Conservation (phyloP, 92 coral and sea anemone species). For the Chrysogorgia sp. region DNA sequence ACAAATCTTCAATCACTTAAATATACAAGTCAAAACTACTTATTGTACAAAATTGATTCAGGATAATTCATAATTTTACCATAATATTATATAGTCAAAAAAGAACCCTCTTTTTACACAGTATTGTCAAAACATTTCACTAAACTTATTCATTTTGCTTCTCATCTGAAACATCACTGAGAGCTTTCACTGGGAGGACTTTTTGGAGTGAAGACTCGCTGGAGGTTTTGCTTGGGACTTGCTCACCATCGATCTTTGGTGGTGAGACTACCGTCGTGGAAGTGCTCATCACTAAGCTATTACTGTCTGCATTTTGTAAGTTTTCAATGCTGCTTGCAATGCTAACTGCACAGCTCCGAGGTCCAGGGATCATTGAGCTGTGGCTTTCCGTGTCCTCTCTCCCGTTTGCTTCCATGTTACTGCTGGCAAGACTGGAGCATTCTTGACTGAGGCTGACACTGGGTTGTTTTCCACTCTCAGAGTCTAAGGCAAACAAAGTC, state of each 20-base stretch:
- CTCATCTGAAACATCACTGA: background rate
- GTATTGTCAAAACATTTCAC: too few relatives aligned
- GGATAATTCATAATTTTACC: too few relatives aligned
- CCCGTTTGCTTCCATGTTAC: constrained; percentile 74
- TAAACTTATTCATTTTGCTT: constrained; percentile 2
- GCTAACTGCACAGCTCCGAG: constrained; percentile 96
- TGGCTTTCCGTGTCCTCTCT: constrained; percentile 84
- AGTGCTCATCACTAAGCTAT: background rate
- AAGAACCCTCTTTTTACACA: too few relatives aligned
- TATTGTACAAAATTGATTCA: background rate
- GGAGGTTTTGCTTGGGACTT: background rate
- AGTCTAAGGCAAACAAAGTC: constrained; percentile 49
- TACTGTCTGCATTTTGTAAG: constrained; percentile 61
- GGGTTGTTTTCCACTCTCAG: constrained; percentile 92
- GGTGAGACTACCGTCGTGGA: constrained; percentile 14
- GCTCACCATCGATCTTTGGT: background rate
- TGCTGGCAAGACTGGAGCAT: constrained; percentile 91
- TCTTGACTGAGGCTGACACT: constrained; percentile 98
- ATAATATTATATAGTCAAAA: too few relatives aligned
- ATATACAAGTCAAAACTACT: background rate
- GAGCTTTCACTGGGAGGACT: constrained; percentile 31
- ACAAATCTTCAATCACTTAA: too few relatives aligned
- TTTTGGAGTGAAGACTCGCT: constrained; percentile 35
- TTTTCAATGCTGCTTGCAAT: constrained; percentile 97
- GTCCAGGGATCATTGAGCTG: constrained; percentile 94